Evolutionary conservation across 1,140 invertebrate genomes (phyloP).

Genomic region (Panagrolaimus sp.): DNA sequence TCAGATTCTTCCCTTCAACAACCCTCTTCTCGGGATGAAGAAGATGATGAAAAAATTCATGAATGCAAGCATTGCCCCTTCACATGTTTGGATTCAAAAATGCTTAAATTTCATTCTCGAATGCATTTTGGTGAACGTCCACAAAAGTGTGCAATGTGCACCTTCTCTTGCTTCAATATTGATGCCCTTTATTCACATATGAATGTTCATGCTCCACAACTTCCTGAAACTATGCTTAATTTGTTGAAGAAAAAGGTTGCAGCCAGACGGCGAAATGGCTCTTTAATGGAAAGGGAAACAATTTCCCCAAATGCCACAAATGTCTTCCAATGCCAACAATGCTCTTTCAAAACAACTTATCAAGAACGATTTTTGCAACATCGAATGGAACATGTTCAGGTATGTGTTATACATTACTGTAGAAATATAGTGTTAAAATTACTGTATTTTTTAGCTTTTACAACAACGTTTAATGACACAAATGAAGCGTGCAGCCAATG

Average conservation of each 20-base stretch:
- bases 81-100: slow-evolving; percentile 3
- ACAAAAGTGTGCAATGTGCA: background rate
- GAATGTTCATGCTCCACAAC: slow-evolving; percentile 5
- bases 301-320: background rate
- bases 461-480: slow-evolving; percentile 12
- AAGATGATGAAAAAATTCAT: background rate
- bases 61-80: background rate
- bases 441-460: background rate
- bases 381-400: slow-evolving; percentile 12
- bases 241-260: slow-evolving; percentile 2
- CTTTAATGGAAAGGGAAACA: background rate
- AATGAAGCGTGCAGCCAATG: background rate
- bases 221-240: background rate
- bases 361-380: slow-evolving; percentile 10
- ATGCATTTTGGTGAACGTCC: slow-evolving; percentile 10
- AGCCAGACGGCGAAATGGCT: background rate
- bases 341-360: background rate
- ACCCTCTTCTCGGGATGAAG: background rate
- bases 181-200: slow-evolving; percentile 4
- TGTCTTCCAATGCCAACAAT: slow-evolving; percentile 14
- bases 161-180: background rate
- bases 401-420: too few species aligned
- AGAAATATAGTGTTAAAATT: too few species aligned
- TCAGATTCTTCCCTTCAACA: background rate
- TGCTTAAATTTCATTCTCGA: slow-evolving; percentile 2